These are phyloP conservation scores for Diacarnus erythraeanus DNA, from an alignment of 37 sponge, comb jelly and placozoan genomes.

Conservation along the genomic window DNA sequence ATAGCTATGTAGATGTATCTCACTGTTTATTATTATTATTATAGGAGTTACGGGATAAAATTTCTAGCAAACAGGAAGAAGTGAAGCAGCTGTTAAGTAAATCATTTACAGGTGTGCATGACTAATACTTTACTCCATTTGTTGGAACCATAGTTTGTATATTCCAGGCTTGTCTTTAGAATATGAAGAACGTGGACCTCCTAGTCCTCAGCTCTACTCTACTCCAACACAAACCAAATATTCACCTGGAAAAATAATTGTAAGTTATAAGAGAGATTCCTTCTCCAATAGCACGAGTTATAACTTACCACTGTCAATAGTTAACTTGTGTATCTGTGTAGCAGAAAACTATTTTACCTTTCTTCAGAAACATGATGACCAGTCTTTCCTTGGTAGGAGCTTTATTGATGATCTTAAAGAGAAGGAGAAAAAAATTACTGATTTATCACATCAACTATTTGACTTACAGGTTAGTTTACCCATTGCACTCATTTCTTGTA, in stretches of 20 bases:
- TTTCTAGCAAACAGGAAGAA: slow-evolving; percentile 16
- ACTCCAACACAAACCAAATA: slow-evolving; percentile 8
- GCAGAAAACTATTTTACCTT: not conserved
- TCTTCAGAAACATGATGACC: not conserved
- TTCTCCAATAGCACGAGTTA: not conserved
- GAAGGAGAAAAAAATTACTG: not conserved
- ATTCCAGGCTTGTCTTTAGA: too few relatives aligned
- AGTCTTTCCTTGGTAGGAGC: not conserved
- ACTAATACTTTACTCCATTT: not conserved
- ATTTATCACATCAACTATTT: not conserved
- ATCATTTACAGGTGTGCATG: slow-evolving; percentile 1
- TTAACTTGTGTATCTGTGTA: too few relatives aligned
- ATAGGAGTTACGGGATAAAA: slow-evolving; percentile 12
- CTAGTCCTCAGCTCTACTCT: not conserved
- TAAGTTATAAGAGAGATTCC: not conserved
- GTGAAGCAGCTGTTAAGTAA: slow-evolving; percentile 27
- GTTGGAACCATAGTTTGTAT: not conserved
- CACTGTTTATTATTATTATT: too few relatives aligned
- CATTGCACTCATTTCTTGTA: not conserved
- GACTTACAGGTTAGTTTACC: slow-evolving; percentile 7
- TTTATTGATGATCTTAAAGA: slow-evolving; percentile 5
- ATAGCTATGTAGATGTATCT: too few relatives aligned
- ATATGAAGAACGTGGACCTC: not conserved
- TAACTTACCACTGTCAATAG: too few relatives aligned
- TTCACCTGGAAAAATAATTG: not conserved